Conservation (phyloP, 2,113 vertebrate species). For the Microcebus griseorufus region DNA sequence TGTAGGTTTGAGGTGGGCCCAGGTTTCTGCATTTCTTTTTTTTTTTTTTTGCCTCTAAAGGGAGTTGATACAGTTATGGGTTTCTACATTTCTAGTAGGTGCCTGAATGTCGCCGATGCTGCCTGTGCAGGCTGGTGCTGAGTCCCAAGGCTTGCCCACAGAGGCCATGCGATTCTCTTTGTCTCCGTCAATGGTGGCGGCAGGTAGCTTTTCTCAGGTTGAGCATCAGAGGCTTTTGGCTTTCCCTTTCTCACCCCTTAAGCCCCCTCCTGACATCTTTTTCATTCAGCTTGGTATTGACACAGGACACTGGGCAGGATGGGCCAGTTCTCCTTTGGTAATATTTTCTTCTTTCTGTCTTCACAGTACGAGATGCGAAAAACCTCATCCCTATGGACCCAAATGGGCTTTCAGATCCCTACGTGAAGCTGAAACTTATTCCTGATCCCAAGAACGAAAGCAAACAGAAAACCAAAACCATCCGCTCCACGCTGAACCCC, state of each 20-base stretch:
- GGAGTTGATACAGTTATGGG: background rate
- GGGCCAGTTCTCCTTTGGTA: background rate
- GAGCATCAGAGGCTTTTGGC: no score
- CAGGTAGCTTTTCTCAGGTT: fast-evolving
- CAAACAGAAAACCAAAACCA: constrained; percentile 98
- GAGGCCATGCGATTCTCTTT: fast-evolving
- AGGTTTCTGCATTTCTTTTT: background rate
- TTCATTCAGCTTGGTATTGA: no score
- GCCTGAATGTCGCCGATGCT: fast-evolving
- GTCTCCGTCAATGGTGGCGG: background rate
- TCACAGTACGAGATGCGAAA: constrained; percentile 94
- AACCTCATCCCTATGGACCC: constrained; percentile 99
- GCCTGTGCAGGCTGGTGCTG: background rate
- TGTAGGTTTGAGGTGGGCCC: no score
- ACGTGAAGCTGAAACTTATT: constrained; percentile 98
- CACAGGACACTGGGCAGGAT: fast-evolving
- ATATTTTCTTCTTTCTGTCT: constrained; percentile 47
- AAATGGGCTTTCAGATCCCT: constrained; percentile 96
- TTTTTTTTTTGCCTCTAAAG: background rate
- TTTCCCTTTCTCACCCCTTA: background rate
- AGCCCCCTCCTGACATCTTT: fast-evolving
- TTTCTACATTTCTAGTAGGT: background rate
- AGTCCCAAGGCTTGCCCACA: background rate
- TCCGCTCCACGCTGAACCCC: constrained; percentile 96
- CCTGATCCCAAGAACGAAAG: constrained; percentile 98